Percentiles rank a stretch among this genome's conserved stretches.
phyloP scores from a whole-genome alignment of 2,888 invertebrate genomes.

The Caenorhabditis sp. region DNA sequence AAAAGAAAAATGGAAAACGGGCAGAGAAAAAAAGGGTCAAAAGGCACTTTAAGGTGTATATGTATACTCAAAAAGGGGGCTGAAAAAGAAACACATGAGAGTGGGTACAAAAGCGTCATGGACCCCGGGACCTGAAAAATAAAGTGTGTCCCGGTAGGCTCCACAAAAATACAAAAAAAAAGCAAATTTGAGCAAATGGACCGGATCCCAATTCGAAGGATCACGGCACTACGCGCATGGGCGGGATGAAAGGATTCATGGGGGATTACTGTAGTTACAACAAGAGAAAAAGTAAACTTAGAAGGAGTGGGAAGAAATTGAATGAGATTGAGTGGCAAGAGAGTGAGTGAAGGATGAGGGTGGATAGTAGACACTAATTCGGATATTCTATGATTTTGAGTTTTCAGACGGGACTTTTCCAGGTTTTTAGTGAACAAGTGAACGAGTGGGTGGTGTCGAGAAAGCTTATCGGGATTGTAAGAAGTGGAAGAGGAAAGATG shows the following conservation, averaged over 20 bases:
- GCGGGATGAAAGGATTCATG: conserved; percentile 24
- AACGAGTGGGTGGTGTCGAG: conserved; percentile 21
- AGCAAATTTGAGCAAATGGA: conserved; percentile 45
- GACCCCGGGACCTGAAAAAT: conserved; percentile 12
- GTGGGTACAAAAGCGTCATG: conserved; percentile 32
- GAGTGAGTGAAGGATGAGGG: neutral
- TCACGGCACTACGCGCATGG: conserved; percentile 54
- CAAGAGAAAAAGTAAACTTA: neutral
- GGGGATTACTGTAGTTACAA: conserved; percentile 3
- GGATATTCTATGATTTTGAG: conserved; percentile 44
- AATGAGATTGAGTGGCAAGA: conserved; percentile 50
- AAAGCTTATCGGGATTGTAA: conserved; percentile 58
- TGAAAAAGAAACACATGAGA: conserved; percentile 29
- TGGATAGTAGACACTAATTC: conserved; percentile 17
- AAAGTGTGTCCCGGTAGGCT: neutral
- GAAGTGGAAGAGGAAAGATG: neutral
- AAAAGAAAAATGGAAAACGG: conserved; percentile 9
- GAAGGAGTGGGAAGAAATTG: conserved; percentile 6
- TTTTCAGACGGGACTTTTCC: no score
- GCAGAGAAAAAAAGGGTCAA: neutral
- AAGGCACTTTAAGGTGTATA: conserved; percentile 36
- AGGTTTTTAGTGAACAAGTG: conserved; percentile 36
- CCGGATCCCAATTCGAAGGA: conserved; percentile 7
- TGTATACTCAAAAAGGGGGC: neutral
- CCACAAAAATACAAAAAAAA: neutral